These are phyloP conservation scores for Conops quadrifasciatus DNA, from an alignment of 2,888 invertebrate species.

Conservation along the genomic window DNA sequence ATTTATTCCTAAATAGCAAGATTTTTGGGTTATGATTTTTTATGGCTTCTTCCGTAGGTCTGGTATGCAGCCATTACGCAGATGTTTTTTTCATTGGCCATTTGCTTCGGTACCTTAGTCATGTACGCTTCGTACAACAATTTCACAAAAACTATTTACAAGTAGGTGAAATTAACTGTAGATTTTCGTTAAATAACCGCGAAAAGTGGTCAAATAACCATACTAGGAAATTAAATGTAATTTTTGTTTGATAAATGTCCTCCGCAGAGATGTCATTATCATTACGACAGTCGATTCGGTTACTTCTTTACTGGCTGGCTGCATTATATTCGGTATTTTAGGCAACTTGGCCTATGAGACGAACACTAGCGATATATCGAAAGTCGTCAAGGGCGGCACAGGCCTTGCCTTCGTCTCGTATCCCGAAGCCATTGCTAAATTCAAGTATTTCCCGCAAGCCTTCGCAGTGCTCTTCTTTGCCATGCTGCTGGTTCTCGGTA, in stretches of 20 bases:
- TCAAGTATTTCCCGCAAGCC: constrained; percentile 67
- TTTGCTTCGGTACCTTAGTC: constrained; percentile 71
- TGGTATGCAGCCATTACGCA: constrained; percentile 74
- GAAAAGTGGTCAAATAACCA: background rate
- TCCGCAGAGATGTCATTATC: constrained; percentile 77
- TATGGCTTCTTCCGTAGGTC: constrained; percentile 64
- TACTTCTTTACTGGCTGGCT: constrained; percentile 82
- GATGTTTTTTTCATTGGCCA: constrained; percentile 72
- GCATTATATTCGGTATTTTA: constrained; percentile 84
- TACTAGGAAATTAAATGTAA: background rate
- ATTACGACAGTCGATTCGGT: constrained; percentile 84
- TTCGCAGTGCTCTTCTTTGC: constrained; percentile 69
- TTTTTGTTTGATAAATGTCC: background rate
- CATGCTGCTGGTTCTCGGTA: constrained; percentile 69
- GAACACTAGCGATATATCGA: constrained; percentile 68
- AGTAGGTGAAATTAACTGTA: constrained; percentile 55
- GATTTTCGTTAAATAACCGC: background rate
- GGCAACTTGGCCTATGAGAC: constrained; percentile 80
- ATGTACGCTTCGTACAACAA: constrained; percentile 73
- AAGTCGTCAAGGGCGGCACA: constrained; percentile 77
- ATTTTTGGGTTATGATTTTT: no score
- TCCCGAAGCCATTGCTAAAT: constrained; percentile 69
- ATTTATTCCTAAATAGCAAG: no score
- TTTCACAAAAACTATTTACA: constrained; percentile 70
- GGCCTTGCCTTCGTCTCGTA: constrained; percentile 84